phyloP scores from a whole-genome alignment of 2,113 vertebrate genomes.

The Lethenteron camtschaticum region DNA sequence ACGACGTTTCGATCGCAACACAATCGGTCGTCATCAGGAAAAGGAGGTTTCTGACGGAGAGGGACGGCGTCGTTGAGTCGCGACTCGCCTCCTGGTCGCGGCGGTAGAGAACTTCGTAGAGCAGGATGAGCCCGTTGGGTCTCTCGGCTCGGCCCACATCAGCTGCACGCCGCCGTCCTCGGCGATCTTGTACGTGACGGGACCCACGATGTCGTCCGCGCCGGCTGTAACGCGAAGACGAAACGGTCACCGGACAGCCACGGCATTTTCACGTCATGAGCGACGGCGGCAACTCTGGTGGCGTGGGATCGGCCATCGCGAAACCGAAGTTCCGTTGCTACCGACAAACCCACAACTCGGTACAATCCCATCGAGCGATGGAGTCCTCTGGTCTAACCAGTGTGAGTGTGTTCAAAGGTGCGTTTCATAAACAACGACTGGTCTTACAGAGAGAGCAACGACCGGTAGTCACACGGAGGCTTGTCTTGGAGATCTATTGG shows the following conservation, averaged over 20 bases:
- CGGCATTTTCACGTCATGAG: constrained; percentile 16
- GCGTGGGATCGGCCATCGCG: constrained; percentile 8
- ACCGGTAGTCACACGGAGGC: no score
- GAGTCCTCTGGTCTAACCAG: no score
- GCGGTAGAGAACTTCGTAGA: constrained; percentile 71
- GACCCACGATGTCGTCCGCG: constrained; percentile 53
- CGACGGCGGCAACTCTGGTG: constrained; percentile 15
- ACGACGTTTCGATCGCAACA: no score
- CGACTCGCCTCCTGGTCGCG: constrained; percentile 53
- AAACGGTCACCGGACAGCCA: neutral
- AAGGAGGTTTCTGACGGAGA: no score
- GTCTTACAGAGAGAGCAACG: no score
- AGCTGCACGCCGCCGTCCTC: constrained; percentile 44
- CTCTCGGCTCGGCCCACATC: constrained; percentile 59
- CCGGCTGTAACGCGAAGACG: constrained; percentile 28
- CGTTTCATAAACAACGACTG: no score
- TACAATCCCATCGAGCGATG: no score
- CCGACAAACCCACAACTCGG: no score
- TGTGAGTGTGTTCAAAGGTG: no score
- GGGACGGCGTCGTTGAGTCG: neutral
- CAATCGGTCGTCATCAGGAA: no score
- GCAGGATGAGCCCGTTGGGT: constrained; percentile 73
- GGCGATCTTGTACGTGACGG: constrained; percentile 38
- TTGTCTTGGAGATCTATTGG: no score
- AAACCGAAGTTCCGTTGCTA: neutral